Conservation (phyloP, 1,140 invertebrate genomes). For the Nephotettix cincticeps region DNA sequence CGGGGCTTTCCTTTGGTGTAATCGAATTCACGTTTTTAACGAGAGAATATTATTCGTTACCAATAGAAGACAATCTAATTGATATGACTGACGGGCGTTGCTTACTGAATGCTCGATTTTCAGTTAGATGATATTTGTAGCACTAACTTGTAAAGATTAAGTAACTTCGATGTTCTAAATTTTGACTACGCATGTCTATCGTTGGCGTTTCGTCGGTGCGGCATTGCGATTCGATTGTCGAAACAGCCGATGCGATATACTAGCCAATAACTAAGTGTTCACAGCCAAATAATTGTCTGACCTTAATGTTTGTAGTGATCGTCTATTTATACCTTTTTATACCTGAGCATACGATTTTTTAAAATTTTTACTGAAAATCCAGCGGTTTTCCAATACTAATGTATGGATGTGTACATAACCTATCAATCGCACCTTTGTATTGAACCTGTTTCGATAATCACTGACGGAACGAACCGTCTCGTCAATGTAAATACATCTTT, state of each 20-base stretch:
- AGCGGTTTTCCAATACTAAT: neutral
- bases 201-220: no score
- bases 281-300: neutral
- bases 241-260: neutral
- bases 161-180: no score
- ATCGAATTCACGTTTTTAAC: no score
- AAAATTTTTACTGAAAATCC: conserved; percentile 4
- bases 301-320: neutral
- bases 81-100: no score
- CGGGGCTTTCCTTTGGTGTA: no score
- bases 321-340: conserved; percentile 18
- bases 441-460: neutral
- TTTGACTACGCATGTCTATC: no score
- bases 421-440: neutral
- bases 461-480: neutral
- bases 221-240: no score
- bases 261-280: conserved; percentile 2
- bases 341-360: conserved; percentile 7
- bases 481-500: neutral
- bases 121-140: no score
- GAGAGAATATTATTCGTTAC: no score
- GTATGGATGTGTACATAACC: neutral
- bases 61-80: no score
- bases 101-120: no score
- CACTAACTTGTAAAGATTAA: no score